Evolutionary conservation across 1,140 invertebrate species (phyloP), one percentile per base, ranked within the genome.

Genomic region (Drosophila leontia): DNA sequence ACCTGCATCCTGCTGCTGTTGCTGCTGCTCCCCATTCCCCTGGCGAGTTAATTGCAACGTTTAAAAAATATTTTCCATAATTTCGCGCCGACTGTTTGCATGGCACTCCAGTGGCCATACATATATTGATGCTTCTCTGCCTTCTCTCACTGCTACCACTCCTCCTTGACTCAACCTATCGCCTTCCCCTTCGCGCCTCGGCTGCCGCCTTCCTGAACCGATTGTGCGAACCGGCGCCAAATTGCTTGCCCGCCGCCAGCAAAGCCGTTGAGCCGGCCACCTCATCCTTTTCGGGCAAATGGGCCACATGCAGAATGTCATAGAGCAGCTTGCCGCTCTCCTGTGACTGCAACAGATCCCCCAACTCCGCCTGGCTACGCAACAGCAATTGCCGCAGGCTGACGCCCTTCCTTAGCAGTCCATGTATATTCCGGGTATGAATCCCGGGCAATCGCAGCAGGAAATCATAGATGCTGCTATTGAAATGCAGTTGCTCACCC

Each of bases 361-460:
- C 86, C 53, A 98, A 81, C 86, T 97, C 94, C 62, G 95, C 94
- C 94, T 90, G 79, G 39, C 92, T 93, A 55, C 95, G 91, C 55
- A 94, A 94, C 48, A 95, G 92, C 35, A 97, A 91, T 88, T 96
- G 92, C 81, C 96, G 95, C 56, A 99, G 93, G 37, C 96, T 96
- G 71, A 95, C 92, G 3, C 97, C 96, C 91, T 96, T 96, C 72
- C 97, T 96, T 93, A 99, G 94, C 61, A 99, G 93, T 1, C 92
- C 80, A 58, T 95, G 94, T 7, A 98, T 95, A 93, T 99, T 99
- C 93, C 97, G 98, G 0, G 96, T 96, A 80, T 96, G 96, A 6
- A 99, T 95, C 7, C 98, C 98, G 0, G 98, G 98, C 80, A 99
- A 94, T 93, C 98, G 98, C 12, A 96, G 94, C 23, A 99, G 93